Evolutionary conservation across 2,797 vertebrate species (phyloP).

Genomic region (Enteromius anoplus): DNA sequence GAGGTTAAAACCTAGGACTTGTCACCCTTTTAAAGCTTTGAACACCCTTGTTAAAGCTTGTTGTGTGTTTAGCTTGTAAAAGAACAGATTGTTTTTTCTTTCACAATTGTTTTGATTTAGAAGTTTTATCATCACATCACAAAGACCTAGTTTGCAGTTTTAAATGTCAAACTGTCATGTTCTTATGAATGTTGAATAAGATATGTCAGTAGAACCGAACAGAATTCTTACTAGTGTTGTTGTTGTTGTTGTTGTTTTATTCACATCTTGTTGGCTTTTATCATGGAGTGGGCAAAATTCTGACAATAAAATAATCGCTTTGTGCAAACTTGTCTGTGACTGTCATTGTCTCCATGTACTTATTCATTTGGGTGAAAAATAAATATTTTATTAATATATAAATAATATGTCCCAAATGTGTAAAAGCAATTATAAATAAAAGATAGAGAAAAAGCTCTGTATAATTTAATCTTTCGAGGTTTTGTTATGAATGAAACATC

Average conservation of each 20-base stretch:
- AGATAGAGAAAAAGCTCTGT: neutral
- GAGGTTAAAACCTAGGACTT: neutral
- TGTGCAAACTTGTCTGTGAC: slow-evolving; percentile 19
- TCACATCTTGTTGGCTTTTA: slow-evolving; percentile 4
- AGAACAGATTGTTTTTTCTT: neutral
- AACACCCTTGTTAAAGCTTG: neutral
- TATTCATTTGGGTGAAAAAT: neutral
- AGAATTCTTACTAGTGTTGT: neutral
- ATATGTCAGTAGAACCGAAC: slow-evolving; percentile 11
- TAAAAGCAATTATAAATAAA: slow-evolving; percentile 25
- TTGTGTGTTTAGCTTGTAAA: neutral
- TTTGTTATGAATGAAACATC: neutral
- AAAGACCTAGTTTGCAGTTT: slow-evolving; percentile 2
- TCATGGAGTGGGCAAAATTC: slow-evolving; percentile 11
- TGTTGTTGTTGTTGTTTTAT: neutral
- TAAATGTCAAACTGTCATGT: slow-evolving; percentile 20
- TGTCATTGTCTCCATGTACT: neutral
- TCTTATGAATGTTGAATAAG: slow-evolving; percentile 28
- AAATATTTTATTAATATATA: neutral
- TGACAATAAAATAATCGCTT: slow-evolving; percentile 31
- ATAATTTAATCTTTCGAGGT: neutral
- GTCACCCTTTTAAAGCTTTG: too few relatives aligned
- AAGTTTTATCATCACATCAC: neutral
- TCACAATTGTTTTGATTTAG: slow-evolving; percentile 4
- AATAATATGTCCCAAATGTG: neutral